phyloP scores from a whole-genome alignment of 2,113 vertebrate genomes.

The Spilogale gracilis region DNA sequence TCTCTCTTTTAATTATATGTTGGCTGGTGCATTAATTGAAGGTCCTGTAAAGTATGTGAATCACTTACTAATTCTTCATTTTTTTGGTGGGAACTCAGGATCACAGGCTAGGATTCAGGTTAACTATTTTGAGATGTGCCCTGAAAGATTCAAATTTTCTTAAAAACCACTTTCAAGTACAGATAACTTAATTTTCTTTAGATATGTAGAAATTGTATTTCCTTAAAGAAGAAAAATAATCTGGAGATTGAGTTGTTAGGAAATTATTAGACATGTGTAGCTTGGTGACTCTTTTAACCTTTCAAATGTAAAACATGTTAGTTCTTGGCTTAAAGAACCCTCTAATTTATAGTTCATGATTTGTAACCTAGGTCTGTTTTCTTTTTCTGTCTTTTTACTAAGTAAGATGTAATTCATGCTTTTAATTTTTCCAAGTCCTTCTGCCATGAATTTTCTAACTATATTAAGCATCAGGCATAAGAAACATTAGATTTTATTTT shows the following conservation, averaged over 20 bases:
- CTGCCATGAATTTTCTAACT: slow-evolving; percentile 40
- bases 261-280: slow-evolving; percentile 62
- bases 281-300: slow-evolving; percentile 63
- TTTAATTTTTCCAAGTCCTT: slow-evolving; percentile 61
- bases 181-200: slow-evolving; percentile 57
- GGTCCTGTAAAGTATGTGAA: background rate
- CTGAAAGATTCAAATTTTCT: slow-evolving; percentile 52
- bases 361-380: slow-evolving; percentile 54
- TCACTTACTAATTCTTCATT: slow-evolving; percentile 52
- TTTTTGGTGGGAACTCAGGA: background rate
- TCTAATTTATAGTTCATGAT: slow-evolving; percentile 53
- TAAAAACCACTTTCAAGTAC: slow-evolving; percentile 49
- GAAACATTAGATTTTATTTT: slow-evolving; percentile 40
- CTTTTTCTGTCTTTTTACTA: slow-evolving; percentile 61
- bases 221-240: background rate
- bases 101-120: slow-evolving; percentile 53
- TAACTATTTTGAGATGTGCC: slow-evolving; percentile 34
- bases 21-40: background rate
- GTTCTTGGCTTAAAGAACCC: background rate
- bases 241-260: slow-evolving; percentile 65
- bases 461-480: slow-evolving; percentile 26
- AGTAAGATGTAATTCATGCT: slow-evolving; percentile 57
- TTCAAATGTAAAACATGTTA: slow-evolving; percentile 65
- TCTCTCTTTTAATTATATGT: slow-evolving; percentile 30
- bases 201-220: slow-evolving; percentile 42